Conservation (phyloP, 2,797 vertebrate species). For the Poecilia velifera region DNA sequence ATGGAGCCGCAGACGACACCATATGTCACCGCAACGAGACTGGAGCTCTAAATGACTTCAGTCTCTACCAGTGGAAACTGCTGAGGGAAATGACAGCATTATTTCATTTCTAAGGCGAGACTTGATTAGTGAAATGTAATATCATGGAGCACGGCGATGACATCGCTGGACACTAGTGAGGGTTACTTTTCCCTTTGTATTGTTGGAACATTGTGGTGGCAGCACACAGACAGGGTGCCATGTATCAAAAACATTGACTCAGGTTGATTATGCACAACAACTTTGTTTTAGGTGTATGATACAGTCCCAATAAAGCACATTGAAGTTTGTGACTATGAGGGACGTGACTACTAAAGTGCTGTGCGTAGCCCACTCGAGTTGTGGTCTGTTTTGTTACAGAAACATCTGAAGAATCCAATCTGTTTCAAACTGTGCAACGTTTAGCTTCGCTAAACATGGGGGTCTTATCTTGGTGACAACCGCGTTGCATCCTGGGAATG, state of each 20-base stretch:
- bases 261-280: background rate
- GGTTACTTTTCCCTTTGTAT: background rate
- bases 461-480: background rate
- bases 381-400: background rate
- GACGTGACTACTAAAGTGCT: background rate
- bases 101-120: background rate
- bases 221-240: background rate
- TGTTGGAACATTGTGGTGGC: background rate
- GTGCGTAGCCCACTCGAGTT: background rate
- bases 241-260: background rate
- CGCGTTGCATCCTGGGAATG: background rate
- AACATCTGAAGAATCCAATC: background rate
- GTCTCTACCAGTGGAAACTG: background rate
- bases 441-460: background rate
- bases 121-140: background rate
- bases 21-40: background rate
- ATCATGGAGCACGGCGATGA: background rate
- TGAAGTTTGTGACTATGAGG: background rate
- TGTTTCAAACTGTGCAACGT: background rate
- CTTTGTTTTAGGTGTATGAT: background rate
- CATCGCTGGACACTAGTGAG: background rate
- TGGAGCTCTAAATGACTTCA: background rate
- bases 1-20: background rate
- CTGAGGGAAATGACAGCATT: background rate
- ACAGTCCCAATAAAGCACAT: background rate